A percentile compares a stretch with the other conserved stretches of the same genome.
phyloP scores from a whole-genome alignment of 2,797 vertebrate species.

The Hybognathus amarus region DNA sequence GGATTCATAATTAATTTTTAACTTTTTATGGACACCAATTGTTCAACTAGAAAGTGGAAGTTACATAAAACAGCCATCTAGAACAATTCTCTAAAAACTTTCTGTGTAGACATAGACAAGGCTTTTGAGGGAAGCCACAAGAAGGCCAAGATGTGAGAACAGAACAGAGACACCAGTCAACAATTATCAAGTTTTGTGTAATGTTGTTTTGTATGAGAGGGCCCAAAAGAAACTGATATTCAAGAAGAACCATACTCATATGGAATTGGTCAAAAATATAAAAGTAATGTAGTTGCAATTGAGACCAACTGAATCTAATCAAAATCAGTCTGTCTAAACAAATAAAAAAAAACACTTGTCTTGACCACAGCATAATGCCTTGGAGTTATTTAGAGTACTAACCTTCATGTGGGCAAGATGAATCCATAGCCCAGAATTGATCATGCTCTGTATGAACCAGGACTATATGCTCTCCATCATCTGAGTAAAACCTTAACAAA shows the following conservation, averaged over 20 bases:
- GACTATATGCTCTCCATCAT: conserved; percentile 72
- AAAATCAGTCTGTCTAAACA: not conserved
- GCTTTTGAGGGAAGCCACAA: not conserved
- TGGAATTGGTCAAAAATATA: not conserved
- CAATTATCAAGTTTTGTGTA: not conserved
- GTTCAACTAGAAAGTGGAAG: not conserved
- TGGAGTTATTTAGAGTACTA: not conserved
- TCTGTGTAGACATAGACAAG: not conserved
- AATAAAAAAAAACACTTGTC: not conserved
- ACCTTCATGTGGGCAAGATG: conserved; percentile 77
- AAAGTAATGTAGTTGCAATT: not conserved
- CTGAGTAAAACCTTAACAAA: conserved; percentile 71
- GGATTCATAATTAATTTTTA: not conserved
- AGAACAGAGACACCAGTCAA: not conserved
- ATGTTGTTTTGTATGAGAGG: not conserved
- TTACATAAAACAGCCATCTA: not conserved
- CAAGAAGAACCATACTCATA: not conserved
- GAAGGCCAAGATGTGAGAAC: not conserved
- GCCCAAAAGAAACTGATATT: not conserved
- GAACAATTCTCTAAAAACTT: not conserved
- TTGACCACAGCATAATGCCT: not conserved
- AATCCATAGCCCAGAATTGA: conserved; percentile 73
- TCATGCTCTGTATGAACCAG: conserved; percentile 67
- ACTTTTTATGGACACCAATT: not conserved
- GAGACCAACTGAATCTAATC: not conserved